Evolutionary conservation across 2,888 invertebrate genomes (phyloP), one percentile per base, ranked within the genome.

Genomic region (Galerucella calmariensis): DNA sequence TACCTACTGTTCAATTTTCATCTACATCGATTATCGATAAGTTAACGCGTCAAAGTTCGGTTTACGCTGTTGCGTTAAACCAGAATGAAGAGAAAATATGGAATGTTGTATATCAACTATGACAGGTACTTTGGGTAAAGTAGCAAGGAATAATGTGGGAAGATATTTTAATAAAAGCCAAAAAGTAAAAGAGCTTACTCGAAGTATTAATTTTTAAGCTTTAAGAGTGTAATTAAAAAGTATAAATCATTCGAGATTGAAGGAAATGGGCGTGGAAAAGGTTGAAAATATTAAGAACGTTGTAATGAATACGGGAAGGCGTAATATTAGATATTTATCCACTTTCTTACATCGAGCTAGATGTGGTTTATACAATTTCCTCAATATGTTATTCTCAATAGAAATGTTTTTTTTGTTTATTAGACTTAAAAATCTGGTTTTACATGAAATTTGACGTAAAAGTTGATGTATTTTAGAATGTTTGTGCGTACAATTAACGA

Each of bases 131-230:
- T 69, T 27, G 27, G 24, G 63, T 16, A 70, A 41, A 63, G 56
- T 63, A 70, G 65, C 65, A 65, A 46, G 12, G 56, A 61, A 67
- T 72, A 67, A 72, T 72, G 72, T 72, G 72, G 72, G 67, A 72
- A 72, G 65, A 72, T 62, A 56, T 58, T 72, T 67, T 67, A 67
- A 67, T 67, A 72, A 12, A 48, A 48, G 48, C 63, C 51, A 27
- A 69, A 70, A 56, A 63, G 63, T 27, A 35, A 24, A 41, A 62
- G 44, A 63, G 62, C 63, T 58, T 66, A 20, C 51, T 67, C 61
- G 56, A 74, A 74, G 68, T 74, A 68, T 74, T 68, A 74, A 74
- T 74, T 73, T 69, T 73, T 69, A 69, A 44, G 73, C 65, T 63
- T 73, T 66, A 58, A 61, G 41, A 69, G 58, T 66, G 69, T 74